Percentiles rank a stretch among this genome's conserved stretches.
These are phyloP conservation scores for Plagodis dolabraria DNA, from an alignment of 2,888 invertebrate species.

Conservation along the genomic window DNA sequence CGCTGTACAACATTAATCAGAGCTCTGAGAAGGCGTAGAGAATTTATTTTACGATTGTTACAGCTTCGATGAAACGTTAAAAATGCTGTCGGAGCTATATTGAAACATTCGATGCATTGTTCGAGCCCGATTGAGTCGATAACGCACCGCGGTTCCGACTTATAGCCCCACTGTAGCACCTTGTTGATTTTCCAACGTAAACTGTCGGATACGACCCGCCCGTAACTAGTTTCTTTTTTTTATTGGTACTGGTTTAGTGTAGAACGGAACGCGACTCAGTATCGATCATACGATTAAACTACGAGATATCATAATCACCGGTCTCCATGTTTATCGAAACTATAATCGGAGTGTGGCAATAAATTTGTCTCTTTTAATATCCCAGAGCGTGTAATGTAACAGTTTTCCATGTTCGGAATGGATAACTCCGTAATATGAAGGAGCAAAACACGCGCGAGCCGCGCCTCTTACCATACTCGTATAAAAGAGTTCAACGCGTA, in stretches of 20 bases:
- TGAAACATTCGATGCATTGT: constrained; percentile 83
- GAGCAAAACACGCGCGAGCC: constrained; percentile 44
- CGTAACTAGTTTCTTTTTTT: constrained; percentile 80
- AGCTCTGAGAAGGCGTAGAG: constrained; percentile 81
- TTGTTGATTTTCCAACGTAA: constrained; percentile 82
- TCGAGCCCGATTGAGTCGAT: constrained; percentile 77
- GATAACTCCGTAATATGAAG: constrained; percentile 58
- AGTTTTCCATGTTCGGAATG: constrained; percentile 63
- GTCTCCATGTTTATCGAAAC: constrained; percentile 82
- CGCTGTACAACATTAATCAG: constrained; percentile 83
- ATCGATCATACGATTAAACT: constrained; percentile 81
- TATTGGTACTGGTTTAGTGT: constrained; percentile 82
- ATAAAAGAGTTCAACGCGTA: constrained; percentile 80
- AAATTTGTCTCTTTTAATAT: constrained; percentile 84
- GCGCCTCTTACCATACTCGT: constrained; percentile 44
- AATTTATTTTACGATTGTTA: constrained; percentile 85
- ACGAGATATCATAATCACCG: constrained; percentile 84
- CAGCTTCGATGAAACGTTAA: constrained; percentile 83
- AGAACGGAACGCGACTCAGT: constrained; percentile 79
- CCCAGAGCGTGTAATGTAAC: constrained; percentile 76
- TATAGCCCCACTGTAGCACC: constrained; percentile 65
- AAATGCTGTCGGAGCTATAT: constrained; percentile 82
- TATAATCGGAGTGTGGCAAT: constrained; percentile 80
- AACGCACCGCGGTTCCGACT: constrained; percentile 75
- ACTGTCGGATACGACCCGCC: constrained; percentile 74